Percentiles rank a stretch among this genome's conserved stretches.
Evolutionary conservation across 35 echinoderm and acorn worm genomes (phyloP).

Genomic region (Patiria miniata): DNA sequence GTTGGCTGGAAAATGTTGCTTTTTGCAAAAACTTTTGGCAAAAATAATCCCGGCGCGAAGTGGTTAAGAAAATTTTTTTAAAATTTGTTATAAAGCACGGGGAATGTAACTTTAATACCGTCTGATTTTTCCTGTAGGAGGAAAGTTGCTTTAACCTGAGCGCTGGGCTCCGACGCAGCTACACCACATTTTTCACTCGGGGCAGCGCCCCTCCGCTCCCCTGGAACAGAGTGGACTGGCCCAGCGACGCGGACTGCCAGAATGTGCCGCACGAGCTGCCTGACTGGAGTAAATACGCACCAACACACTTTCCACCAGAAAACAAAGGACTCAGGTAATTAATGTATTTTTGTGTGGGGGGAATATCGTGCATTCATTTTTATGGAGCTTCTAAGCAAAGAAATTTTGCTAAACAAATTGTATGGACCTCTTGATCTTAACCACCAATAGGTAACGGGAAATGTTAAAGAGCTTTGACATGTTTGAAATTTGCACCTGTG

Average conservation of each 20-base stretch:
- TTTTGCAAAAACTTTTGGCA: no score
- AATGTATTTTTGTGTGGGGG: neutral
- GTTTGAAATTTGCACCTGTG: no score
- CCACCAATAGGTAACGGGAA: no score
- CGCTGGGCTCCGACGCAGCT: constrained; percentile 6
- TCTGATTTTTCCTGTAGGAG: constrained; percentile 43
- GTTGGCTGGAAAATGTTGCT: no score
- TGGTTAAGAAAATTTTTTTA: no score
- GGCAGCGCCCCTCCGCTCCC: constrained; percentile 8
- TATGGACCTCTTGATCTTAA: neutral
- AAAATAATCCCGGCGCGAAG: no score
- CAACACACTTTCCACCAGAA: constrained; percentile 45
- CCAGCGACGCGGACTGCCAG: constrained; percentile 50
- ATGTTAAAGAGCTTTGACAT: no score
- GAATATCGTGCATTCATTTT: neutral
- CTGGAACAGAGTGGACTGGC: constrained; percentile 49
- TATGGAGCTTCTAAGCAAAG: neutral
- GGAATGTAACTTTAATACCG: no score
- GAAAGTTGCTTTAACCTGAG: constrained; percentile 80
- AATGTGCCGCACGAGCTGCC: constrained; percentile 42
- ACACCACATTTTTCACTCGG: neutral
- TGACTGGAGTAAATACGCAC: constrained; percentile 47
- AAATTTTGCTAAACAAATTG: neutral
- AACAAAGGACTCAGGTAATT: constrained; percentile 53
- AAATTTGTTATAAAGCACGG: no score